phyloP scores from a whole-genome alignment of 37 sponge, comb jelly and placozoan genomes.

The Geodia barretti region DNA sequence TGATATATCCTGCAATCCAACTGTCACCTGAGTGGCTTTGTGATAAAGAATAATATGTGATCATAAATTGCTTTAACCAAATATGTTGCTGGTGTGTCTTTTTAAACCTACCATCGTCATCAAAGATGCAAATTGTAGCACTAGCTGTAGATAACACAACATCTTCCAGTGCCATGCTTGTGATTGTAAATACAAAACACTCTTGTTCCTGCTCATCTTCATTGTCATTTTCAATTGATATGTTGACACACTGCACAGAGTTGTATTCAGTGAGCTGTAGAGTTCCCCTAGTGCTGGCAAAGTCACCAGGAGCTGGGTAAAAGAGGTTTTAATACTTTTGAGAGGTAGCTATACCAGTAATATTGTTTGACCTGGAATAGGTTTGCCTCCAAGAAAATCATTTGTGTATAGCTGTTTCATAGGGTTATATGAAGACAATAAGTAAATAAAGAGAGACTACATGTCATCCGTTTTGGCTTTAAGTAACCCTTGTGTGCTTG shows the following conservation, averaged over 20 bases:
- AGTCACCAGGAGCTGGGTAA: conserved; percentile 1
- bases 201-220: background rate
- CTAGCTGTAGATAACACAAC: no score
- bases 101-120: background rate
- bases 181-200: background rate
- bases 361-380: no score
- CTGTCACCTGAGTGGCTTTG: background rate
- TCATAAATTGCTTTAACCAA: background rate
- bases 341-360: no score
- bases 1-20: background rate
- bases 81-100: no score
- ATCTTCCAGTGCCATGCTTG: background rate
- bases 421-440: background rate
- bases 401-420: no score
- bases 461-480: no score
- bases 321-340: no score
- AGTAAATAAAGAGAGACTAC: no score
- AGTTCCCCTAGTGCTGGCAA: background rate
- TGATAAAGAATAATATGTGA: background rate
- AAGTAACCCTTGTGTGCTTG: no score
- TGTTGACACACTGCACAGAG: background rate
- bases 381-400: no score
- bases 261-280: background rate
- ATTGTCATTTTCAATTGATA: background rate
- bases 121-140: background rate